phyloP scores from a whole-genome alignment of 2,888 invertebrate species.

The Gastrophysa polygoni region DNA sequence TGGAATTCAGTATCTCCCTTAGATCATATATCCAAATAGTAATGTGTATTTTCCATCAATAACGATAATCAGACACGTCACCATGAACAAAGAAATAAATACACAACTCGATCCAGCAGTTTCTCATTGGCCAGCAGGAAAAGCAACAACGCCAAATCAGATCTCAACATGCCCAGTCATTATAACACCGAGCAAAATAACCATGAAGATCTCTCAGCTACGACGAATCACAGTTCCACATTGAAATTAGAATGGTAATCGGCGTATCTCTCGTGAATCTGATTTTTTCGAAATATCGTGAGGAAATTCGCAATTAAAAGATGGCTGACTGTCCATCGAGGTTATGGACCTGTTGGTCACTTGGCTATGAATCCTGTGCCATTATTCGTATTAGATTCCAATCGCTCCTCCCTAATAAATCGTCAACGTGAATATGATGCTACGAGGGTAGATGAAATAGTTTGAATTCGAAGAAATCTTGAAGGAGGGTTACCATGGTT shows the following conservation, averaged over 20 bases:
- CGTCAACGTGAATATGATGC: constrained; percentile 2
- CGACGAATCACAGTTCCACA: neutral
- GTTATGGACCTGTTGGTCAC: constrained; percentile 50
- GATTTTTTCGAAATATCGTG: constrained; percentile 20
- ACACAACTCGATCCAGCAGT: constrained; percentile 48
- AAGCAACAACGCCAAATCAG: constrained; percentile 47
- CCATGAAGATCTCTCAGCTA: constrained; percentile 18
- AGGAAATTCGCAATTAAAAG: constrained; percentile 34
- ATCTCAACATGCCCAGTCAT: constrained; percentile 33
- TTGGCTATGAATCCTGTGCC: constrained; percentile 49
- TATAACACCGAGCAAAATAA: constrained; percentile 26
- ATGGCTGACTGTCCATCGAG: constrained; percentile 39
- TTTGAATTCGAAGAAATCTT: neutral
- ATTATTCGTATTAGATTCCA: constrained; percentile 42
- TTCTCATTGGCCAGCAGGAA: constrained; percentile 46
- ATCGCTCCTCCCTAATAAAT: constrained; percentile 37
- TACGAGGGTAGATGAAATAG: constrained; percentile 13
- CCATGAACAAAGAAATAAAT: constrained; percentile 19
- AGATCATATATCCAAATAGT: no score
- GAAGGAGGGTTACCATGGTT: no score
- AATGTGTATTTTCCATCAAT: no score
- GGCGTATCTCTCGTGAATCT: constrained; percentile 18
- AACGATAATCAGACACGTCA: no score
- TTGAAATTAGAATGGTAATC: neutral
- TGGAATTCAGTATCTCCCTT: no score